Evolutionary conservation across 2,113 vertebrate species (phyloP).

Genomic region (Chascanopsetta lugubris): DNA sequence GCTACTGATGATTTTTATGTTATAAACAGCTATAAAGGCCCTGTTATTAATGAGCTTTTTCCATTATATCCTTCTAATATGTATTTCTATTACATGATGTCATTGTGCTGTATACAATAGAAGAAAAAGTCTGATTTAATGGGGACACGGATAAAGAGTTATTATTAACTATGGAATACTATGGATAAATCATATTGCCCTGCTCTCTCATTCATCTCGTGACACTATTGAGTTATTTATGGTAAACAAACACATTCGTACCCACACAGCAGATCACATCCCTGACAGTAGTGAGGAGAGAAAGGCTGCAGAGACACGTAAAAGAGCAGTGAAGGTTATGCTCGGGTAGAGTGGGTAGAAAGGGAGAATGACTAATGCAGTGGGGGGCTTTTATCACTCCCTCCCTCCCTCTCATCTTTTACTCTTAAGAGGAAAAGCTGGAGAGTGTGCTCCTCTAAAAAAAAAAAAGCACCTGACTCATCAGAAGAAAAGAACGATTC

Average conservation of each 20-base stretch:
- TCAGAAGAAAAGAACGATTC: no score
- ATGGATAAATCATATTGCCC: no score
- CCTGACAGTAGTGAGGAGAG: background rate
- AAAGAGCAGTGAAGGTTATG: conserved; percentile 17
- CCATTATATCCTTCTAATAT: conserved; percentile 27
- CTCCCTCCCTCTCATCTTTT: conserved; percentile 3
- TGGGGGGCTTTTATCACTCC: conserved; percentile 34
- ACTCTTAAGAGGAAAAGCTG: conserved; percentile 19
- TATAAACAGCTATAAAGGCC: conserved; percentile 23
- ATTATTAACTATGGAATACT: no score
- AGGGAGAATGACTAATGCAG: conserved; percentile 40
- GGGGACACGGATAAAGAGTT: no score
- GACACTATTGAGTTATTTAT: conserved; percentile 1
- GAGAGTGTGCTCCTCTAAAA: conserved; percentile 5
- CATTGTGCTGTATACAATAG: conserved; percentile 32
- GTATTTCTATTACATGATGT: conserved; percentile 42
- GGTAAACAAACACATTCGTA: conserved; percentile 10
- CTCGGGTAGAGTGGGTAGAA: conserved; percentile 11
- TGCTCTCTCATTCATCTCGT: background rate
- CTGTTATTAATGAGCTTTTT: conserved; percentile 10
- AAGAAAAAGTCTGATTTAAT: conserved; percentile 23
- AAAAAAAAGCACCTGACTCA: conserved; percentile 13
- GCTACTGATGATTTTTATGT: conserved; percentile 17
- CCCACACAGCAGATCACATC: background rate
- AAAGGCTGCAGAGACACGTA: conserved; percentile 2